Evolutionary conservation across 2,797 vertebrate species (phyloP).

Genomic region (Epinephelus coioides): DNA sequence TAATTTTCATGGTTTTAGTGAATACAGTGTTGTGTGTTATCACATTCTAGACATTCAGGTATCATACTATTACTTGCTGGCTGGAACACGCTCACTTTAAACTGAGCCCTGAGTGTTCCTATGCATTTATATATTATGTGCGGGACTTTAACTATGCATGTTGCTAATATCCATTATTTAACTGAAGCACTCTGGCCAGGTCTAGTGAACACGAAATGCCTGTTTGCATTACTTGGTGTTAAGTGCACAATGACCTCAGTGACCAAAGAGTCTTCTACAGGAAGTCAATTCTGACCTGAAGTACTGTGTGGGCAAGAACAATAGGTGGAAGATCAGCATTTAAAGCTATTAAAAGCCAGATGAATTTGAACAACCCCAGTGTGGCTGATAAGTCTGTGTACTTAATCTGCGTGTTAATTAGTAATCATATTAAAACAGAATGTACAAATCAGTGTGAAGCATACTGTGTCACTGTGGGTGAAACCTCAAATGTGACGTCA

Average conservation of each 20-base stretch:
- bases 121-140: constrained; percentile 10
- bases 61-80: no score
- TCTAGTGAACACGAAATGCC: constrained; percentile 16
- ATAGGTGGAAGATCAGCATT: neutral
- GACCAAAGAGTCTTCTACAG: neutral
- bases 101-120: neutral
- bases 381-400: neutral
- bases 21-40: neutral
- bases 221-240: constrained; percentile 3
- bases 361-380: neutral
- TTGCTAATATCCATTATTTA: constrained; percentile 26
- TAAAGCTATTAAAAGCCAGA: neutral
- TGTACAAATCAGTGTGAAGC: neutral
- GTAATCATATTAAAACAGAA: constrained; percentile 3
- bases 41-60: neutral
- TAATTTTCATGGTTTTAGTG: neutral
- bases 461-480: neutral
- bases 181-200: neutral
- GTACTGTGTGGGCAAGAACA: neutral
- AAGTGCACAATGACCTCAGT: neutral
- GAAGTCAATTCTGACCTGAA: neutral
- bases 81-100: neutral
- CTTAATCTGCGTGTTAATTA: neutral
- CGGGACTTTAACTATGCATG: constrained; percentile 24
- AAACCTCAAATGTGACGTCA: neutral